phyloP scores from a whole-genome alignment of 2,888 invertebrate genomes.

The Phrixothrix hirtus region DNA sequence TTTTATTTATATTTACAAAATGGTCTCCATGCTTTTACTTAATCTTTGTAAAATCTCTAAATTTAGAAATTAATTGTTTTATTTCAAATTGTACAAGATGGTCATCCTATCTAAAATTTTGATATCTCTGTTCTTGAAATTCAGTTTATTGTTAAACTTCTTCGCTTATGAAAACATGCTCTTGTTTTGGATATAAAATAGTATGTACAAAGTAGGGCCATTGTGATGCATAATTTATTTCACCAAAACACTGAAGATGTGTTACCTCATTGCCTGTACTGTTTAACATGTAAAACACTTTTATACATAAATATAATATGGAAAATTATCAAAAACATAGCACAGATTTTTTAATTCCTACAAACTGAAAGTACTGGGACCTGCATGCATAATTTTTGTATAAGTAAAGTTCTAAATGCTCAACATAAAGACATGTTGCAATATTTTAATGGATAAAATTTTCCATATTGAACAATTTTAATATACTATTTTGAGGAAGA shows the following conservation, averaged over 20 bases:
- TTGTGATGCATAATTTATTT: slow-evolving; percentile 39
- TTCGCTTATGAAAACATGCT: slow-evolving; percentile 21
- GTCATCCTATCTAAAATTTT: too few species aligned
- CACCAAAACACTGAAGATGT: slow-evolving; percentile 25
- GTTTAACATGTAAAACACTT: slow-evolving; percentile 51
- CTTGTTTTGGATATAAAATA: slow-evolving; percentile 16
- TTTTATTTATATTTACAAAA: too few species aligned
- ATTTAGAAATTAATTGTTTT: too few species aligned
- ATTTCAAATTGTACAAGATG: slow-evolving; percentile 7
- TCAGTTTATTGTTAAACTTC: slow-evolving; percentile 12
- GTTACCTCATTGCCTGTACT: slow-evolving; percentile 40
- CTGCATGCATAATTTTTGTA: too few species aligned
- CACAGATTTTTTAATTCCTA: slow-evolving; percentile 32
- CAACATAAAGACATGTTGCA: too few species aligned
- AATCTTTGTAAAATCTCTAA: too few species aligned
- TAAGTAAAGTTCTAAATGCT: too few species aligned
- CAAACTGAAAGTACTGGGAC: slow-evolving; percentile 35
- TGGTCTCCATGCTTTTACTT: too few species aligned
- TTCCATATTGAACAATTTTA: too few species aligned
- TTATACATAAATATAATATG: slow-evolving; percentile 55
- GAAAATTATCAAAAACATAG: slow-evolving; percentile 45
- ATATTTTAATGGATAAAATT: too few species aligned
- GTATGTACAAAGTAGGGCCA: slow-evolving; percentile 28
- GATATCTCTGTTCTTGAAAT: too few species aligned
- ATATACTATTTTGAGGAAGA: too few species aligned